These are phyloP conservation scores for Nymphalis c-album DNA, from an alignment of 2,888 invertebrate species.

Conservation along the genomic window DNA sequence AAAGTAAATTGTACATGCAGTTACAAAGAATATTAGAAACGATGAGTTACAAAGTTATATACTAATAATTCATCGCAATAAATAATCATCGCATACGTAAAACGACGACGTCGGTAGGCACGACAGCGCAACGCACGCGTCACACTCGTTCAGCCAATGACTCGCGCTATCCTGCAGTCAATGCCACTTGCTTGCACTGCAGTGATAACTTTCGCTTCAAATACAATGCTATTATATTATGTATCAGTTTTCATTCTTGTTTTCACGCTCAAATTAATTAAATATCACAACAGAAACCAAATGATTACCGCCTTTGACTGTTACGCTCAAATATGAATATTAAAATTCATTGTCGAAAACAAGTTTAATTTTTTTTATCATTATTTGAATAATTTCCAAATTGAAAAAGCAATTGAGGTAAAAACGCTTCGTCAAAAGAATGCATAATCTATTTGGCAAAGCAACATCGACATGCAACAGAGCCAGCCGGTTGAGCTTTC, in stretches of 20 bases:
- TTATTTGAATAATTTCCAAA: not conserved
- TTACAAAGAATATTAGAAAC: not conserved
- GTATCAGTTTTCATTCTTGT: constrained; percentile 15
- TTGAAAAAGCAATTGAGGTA: constrained; percentile 19
- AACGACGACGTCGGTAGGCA: constrained; percentile 35
- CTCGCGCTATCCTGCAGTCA: constrained; percentile 43
- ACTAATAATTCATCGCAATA: constrained; percentile 19
- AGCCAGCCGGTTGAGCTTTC: constrained; percentile 67
- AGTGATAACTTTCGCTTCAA: constrained; percentile 53
- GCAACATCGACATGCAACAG: constrained; percentile 65
- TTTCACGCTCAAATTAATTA: constrained; percentile 8
- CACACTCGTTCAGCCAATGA: constrained; percentile 41
- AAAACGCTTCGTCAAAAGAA: constrained; percentile 29
- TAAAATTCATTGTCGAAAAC: not conserved
- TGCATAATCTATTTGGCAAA: constrained; percentile 38
- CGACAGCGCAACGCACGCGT: constrained; percentile 30
- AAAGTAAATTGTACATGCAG: too few relatives aligned
- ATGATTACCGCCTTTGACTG: too few relatives aligned
- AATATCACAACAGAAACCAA: too few relatives aligned
- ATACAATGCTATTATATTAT: constrained; percentile 36
- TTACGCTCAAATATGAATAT: too few relatives aligned
- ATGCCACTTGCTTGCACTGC: constrained; percentile 44
- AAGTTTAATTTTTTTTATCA: constrained; percentile 8
- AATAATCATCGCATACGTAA: constrained; percentile 33
- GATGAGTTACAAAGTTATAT: constrained; percentile 5